Base-by-base conservation (phyloP, 2,888 invertebrate species). In the Mythimna vitellina region DNA sequence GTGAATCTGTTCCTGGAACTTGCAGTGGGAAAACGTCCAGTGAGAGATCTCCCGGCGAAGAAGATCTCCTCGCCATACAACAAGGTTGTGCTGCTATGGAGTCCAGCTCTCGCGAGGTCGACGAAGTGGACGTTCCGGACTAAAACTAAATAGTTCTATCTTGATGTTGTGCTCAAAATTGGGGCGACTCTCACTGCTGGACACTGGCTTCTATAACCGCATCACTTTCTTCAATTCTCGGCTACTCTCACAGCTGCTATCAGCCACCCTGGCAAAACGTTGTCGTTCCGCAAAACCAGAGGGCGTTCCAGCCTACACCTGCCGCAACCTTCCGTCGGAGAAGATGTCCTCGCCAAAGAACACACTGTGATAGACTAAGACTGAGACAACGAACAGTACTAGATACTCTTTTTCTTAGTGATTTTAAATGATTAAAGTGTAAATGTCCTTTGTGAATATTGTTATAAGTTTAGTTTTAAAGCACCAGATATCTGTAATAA, bases 391-490 rank as follows among this genome's bases (percentile, higher is more conserved):
- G n/a, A 20, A 12, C 22, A 14, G 8, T 32, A 20, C 17, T 7
- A 70, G n/a, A 42, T 42, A 70, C 57, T 20, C 14, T 38, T 60
- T 60, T 17, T 71, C 12, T 17, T 17, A 70, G 56, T 70, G 56
- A 12, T 49, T 42, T 9, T 9, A 29, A 29, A 8, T 53, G 35
- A n/a, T 65, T 10, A 12, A 49, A 51, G 35, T 12, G 4, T 46
- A 17, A 17, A 6, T n/a, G 46, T 46, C 7, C 0, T 51, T n/a
- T n/a, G 49, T 25, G n/a, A 5, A 8, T 22, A 10, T 22, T 54
- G 6, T 46, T 35, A 14, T 3, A 20, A 35, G 17, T 70, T 35
- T 17, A 12, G 0, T 14, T 51, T 38, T 35, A 10, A n/a, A 49
- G 25, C 9, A 22, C 5, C 12, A 1, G 6, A 8, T 51, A 51